These are phyloP conservation scores for Micropoecilia bifurca DNA, from an alignment of 2,797 vertebrate genomes.

Conservation along the genomic window DNA sequence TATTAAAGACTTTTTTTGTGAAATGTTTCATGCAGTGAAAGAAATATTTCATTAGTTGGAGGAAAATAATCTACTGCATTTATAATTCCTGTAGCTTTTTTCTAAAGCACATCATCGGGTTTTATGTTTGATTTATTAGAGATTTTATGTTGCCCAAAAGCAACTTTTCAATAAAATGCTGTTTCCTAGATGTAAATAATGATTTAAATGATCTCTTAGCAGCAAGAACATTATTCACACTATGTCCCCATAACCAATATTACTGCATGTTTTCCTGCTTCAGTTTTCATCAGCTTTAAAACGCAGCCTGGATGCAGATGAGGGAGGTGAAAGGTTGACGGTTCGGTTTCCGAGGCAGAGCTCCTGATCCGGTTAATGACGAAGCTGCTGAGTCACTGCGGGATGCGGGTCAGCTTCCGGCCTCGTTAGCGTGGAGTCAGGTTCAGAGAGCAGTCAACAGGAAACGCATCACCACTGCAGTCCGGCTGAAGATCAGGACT, in stretches of 20 bases:
- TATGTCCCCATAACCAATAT: neutral
- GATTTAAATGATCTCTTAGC: neutral
- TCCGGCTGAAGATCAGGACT: neutral
- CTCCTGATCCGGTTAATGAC: conserved; percentile 11
- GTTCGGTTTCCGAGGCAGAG: neutral
- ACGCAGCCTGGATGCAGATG: neutral
- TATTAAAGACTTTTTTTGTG: neutral
- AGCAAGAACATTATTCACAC: neutral
- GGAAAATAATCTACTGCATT: neutral
- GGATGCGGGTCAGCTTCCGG: conserved; percentile 7
- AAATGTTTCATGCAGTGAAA: neutral
- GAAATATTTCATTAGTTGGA: neutral
- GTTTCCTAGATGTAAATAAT: neutral
- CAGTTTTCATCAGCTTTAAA: neutral
- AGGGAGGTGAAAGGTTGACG: neutral
- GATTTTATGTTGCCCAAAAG: neutral
- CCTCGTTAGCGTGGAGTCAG: conserved; percentile 12
- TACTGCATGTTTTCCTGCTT: neutral
- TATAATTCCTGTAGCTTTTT: neutral
- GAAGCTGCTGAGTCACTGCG: conserved; percentile 9
- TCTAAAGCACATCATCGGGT: neutral
- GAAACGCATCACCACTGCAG: neutral
- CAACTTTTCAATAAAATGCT: neutral
- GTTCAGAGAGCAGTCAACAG: conserved; percentile 33
- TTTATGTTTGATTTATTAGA: neutral